A percentile compares a stretch with the other conserved stretches of the same genome.
phyloP scores from a whole-genome alignment of 2,888 invertebrate genomes.

The Drosophila macrothrix region DNA sequence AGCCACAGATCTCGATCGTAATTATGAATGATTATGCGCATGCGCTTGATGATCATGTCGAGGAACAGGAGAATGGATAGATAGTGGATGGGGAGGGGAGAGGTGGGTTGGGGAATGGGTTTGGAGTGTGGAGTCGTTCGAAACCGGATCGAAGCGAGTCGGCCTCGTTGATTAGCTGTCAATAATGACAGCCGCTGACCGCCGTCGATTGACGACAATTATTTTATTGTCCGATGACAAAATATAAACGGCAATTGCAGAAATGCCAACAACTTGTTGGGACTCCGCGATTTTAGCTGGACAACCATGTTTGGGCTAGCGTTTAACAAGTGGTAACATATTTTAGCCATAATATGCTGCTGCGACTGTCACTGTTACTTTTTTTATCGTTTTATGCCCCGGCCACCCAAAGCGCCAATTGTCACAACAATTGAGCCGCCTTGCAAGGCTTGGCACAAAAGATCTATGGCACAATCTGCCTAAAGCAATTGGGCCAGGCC shows the following conservation, averaged over 20 bases:
- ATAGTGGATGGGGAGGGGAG: not conserved
- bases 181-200: slow-evolving; percentile 70
- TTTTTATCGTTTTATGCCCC: not conserved
- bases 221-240: slow-evolving; percentile 47
- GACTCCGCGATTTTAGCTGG: slow-evolving; percentile 34
- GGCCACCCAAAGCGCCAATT: slow-evolving; percentile 77
- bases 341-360: slow-evolving; percentile 37
- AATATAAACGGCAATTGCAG: slow-evolving; percentile 41
- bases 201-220: slow-evolving; percentile 53
- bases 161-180: slow-evolving; percentile 74
- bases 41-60: slow-evolving; percentile 54
- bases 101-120: not conserved
- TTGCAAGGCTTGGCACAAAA: slow-evolving; percentile 22
- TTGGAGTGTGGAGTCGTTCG: slow-evolving; percentile 6
- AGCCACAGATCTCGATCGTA: slow-evolving; percentile 32
- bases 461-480: slow-evolving; percentile 59
- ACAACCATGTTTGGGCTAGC: slow-evolving; percentile 67
- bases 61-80: not conserved
- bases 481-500: slow-evolving; percentile 38
- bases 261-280: slow-evolving; percentile 76
- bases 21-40: slow-evolving; percentile 80
- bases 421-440: slow-evolving; percentile 52
- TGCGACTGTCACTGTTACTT: not conserved
- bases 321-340: slow-evolving; percentile 77
- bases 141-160: slow-evolving; percentile 5